Conservation (phyloP, 92 coral and sea anemone species). For the Epizoanthus fatuus region DNA sequence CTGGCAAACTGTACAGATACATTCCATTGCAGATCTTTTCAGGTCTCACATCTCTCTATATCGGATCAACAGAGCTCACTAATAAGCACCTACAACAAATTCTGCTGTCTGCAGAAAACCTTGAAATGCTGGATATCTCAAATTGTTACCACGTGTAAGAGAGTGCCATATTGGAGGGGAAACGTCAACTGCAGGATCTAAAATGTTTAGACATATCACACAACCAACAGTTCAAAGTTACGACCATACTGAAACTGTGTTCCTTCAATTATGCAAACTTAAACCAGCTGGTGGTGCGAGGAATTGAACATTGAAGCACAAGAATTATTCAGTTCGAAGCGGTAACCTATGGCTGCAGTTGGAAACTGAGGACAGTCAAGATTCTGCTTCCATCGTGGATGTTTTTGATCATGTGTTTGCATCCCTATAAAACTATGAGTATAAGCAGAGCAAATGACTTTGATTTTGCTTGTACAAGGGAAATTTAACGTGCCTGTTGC, state of each 20-base stretch:
- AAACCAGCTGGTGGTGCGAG: too few relatives aligned
- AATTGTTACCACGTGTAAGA: slow-evolving; percentile 6
- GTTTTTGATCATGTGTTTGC: too few relatives aligned
- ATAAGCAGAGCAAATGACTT: too few relatives aligned
- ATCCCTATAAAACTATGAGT: too few relatives aligned
- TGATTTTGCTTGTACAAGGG: slow-evolving; percentile 51
- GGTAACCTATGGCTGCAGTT: too few relatives aligned
- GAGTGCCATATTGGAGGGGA: slow-evolving; percentile 14
- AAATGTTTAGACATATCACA: slow-evolving; percentile 9
- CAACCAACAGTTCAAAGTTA: not conserved
- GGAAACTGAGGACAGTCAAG: too few relatives aligned
- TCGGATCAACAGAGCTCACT: slow-evolving; percentile 4
- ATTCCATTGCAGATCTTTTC: slow-evolving; percentile 4
- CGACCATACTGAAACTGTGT: slow-evolving; percentile 7
- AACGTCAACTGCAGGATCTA: not conserved
- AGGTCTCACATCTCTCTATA: slow-evolving; percentile 5
- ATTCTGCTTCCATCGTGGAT: too few relatives aligned
- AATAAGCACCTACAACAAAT: slow-evolving; percentile 10
- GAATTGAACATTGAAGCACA: too few relatives aligned
- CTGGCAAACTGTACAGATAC: slow-evolving; percentile 1
- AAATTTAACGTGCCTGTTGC: slow-evolving; percentile 43
- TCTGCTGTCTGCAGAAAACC: not conserved
- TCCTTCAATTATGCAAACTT: not conserved
- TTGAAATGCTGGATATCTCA: slow-evolving; percentile 18
- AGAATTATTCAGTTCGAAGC: too few relatives aligned